Evolutionary conservation across 1,140 invertebrate genomes (phyloP).

Genomic region (Conopomorpha cramerella): DNA sequence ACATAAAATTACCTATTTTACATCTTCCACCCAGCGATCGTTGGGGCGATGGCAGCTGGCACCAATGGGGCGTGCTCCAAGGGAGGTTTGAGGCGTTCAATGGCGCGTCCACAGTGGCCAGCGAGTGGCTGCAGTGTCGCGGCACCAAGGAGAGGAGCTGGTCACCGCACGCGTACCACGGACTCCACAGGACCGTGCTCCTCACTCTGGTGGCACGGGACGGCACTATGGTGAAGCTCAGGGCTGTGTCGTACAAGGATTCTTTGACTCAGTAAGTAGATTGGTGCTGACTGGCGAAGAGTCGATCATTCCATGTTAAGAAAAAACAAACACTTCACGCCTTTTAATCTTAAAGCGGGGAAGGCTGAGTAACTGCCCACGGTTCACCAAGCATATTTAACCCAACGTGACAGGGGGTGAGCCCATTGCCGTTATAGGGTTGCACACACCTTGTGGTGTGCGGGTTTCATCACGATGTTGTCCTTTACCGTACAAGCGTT

Average conservation of each 20-base stretch:
- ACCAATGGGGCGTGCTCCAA: slow-evolving; percentile 33
- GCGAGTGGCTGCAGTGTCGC: slow-evolving; percentile 48
- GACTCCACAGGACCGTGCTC: slow-evolving; percentile 23
- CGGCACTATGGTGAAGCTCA: slow-evolving; percentile 45
- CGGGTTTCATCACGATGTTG: too few species aligned
- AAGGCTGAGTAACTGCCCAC: too few species aligned
- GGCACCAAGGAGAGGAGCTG: slow-evolving; percentile 51
- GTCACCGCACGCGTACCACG: slow-evolving; percentile 13
- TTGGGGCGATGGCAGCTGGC: slow-evolving; percentile 24
- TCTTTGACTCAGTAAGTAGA: slow-evolving; percentile 47
- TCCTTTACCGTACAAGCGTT: too few species aligned
- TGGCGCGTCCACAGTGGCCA: slow-evolving; percentile 12
- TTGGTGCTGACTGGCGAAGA: background rate
- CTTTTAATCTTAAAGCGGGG: too few species aligned
- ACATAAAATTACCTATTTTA: too few species aligned
- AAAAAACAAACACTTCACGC: too few species aligned
- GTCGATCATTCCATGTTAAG: too few species aligned
- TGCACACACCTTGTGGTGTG: too few species aligned
- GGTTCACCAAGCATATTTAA: too few species aligned
- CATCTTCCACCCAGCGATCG: slow-evolving; percentile 26
- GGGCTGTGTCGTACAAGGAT: slow-evolving; percentile 32
- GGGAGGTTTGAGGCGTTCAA: slow-evolving; percentile 25
- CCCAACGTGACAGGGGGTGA: too few species aligned
- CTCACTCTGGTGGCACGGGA: slow-evolving; percentile 32
- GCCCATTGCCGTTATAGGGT: too few species aligned